These are phyloP conservation scores for Nothobranchius kuhntae DNA, from an alignment of 2,113 vertebrate genomes.

Conservation along the genomic window DNA sequence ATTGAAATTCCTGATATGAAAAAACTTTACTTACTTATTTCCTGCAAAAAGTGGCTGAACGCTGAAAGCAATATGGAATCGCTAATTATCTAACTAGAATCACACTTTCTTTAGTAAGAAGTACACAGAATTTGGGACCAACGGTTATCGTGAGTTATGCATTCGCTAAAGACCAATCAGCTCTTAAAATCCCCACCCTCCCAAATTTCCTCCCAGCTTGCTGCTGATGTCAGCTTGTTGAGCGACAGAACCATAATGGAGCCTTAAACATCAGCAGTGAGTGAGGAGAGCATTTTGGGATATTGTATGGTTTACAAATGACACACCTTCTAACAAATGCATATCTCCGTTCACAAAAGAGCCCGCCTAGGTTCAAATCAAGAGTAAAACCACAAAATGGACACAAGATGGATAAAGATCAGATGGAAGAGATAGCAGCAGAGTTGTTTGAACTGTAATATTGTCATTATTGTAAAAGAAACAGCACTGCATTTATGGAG, in stretches of 20 bases:
- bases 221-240: conserved; percentile 15
- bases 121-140: not conserved
- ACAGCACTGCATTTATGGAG: no score
- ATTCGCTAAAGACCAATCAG: not conserved
- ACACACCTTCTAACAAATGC: not conserved
- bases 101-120: not conserved
- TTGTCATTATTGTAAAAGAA: no score
- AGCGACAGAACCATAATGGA: conserved; percentile 15
- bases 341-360: no score
- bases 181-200: not conserved
- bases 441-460: not conserved
- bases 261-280: conserved; percentile 24
- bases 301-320: not conserved
- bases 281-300: not conserved
- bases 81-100: no score
- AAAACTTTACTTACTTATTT: no score
- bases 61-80: no score
- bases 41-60: no score
- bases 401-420: not conserved
- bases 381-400: conserved; percentile 3
- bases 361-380: no score
- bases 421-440: not conserved
- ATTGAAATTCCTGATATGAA: no score
- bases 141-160: not conserved
- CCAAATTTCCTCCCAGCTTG: not conserved